Evolutionary conservation across 2,888 invertebrate genomes (phyloP), one percentile per base, ranked within the genome.

Genomic region (Lepidonotus clava): DNA sequence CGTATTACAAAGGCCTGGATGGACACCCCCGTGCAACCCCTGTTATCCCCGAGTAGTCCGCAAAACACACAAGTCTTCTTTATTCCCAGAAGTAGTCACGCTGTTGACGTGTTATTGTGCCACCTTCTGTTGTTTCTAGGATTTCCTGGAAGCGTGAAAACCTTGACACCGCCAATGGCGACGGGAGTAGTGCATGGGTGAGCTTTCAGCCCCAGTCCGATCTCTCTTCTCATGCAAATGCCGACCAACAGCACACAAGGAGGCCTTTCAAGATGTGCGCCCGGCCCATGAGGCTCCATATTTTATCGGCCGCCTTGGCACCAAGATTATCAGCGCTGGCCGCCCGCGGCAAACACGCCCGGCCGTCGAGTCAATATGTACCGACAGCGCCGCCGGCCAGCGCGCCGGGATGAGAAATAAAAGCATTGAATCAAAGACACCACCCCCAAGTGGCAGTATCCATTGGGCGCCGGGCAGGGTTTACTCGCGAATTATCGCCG

Each of bases 161-260:
- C 61, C 61, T n/a, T n/a, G n/a, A n/a, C n/a, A n/a, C 61, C 61
- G n/a, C 53, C 53, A 53, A 61, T 32, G 76, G 36, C 38, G 18
- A n/a, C 40, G 51, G 51, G 21, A 11, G 51, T 51, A 14, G 51
- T 51, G 21, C 51, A n/a, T 21, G 21, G 14, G 76, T 76, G 76
- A 76, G 38, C 38, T 76, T 36, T 21, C 38, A 40, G 76, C 76
- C 36, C 40, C n/a, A 38, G 14, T 14, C 36, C 76, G 40, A 40
- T 40, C 40, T 76, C 76, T 24, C 76, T 76, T 76, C 76, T 76
- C 76, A 76, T 76, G 76, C 76, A 76, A 76, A 76, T 76, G 76
- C 36, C 76, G 76, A 76, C 38, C 38, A 76, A 76, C 38, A 34
- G 24, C 40, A 76, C 76, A 76, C 76, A 34, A 76, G 76, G 40